Conservation (phyloP, 2,888 invertebrate species). For the Agrilus biguttatus region DNA sequence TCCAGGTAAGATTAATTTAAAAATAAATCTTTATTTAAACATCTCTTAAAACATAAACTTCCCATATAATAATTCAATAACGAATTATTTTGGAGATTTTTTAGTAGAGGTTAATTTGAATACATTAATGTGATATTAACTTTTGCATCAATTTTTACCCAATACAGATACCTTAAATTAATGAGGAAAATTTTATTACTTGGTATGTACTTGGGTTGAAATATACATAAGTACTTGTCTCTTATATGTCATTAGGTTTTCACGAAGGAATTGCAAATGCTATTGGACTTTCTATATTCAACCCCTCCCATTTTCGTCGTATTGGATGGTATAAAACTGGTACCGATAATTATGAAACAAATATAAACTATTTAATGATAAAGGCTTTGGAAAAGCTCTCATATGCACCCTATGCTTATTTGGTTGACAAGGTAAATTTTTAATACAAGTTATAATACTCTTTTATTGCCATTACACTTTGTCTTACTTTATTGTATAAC, state of each 20-base stretch:
- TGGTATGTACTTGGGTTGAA: no score
- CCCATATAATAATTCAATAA: no score
- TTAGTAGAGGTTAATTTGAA: no score
- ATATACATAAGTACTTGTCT: background rate
- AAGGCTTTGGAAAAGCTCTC: conserved; percentile 68
- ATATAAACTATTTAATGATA: conserved; percentile 63
- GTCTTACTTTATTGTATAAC: no score
- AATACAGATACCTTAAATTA: no score
- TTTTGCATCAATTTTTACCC: no score
- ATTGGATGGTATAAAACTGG: conserved; percentile 56
- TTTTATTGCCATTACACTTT: no score
- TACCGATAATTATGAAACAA: conserved; percentile 50
- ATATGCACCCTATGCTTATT: conserved; percentile 64
- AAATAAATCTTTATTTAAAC: no score
- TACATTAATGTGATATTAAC: no score
- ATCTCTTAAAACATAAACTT: no score
- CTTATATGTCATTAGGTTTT: conserved; percentile 40
- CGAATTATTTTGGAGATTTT: no score
- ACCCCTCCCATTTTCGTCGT: conserved; percentile 58
- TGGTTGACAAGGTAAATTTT: conserved; percentile 55
- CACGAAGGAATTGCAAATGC: conserved; percentile 78
- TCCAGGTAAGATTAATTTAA: conserved; percentile 42
- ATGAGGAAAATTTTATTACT: no score
- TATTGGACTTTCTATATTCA: conserved; percentile 60
- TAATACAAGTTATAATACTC: background rate